Conservation (phyloP, 2,888 invertebrate genomes). For the Leptopilina myrica region DNA sequence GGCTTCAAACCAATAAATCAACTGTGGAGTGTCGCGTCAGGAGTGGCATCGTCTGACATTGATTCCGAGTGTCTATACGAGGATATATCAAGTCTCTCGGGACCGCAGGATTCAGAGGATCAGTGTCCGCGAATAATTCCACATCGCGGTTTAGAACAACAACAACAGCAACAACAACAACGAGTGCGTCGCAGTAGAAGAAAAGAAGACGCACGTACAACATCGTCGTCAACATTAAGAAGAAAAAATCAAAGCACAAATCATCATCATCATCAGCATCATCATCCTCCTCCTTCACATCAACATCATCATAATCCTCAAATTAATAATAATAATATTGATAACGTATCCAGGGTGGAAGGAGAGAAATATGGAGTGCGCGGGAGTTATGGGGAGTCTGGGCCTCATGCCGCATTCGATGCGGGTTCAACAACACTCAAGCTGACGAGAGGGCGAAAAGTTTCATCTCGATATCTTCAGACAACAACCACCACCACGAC, state of each 20-base stretch:
- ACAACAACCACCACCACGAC: constrained; percentile 69
- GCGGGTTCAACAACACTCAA: constrained; percentile 76
- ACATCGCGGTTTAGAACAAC: constrained; percentile 37
- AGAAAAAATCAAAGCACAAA: too few species aligned
- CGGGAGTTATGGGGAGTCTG: constrained; percentile 69
- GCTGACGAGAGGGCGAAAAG: constrained; percentile 77
- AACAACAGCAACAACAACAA: too few species aligned
- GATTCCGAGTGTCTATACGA: constrained; percentile 76
- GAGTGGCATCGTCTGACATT: constrained; percentile 71
- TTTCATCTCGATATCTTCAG: constrained; percentile 73
- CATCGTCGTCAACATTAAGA: constrained; percentile 25
- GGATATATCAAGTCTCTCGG: constrained; percentile 72
- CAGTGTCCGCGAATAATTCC: constrained; percentile 48
- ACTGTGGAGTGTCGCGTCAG: constrained; percentile 72
- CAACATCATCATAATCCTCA: constrained; percentile 30
- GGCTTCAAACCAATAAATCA: constrained; percentile 76
- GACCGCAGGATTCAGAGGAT: constrained; percentile 65
- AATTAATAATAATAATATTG: constrained; percentile 40
- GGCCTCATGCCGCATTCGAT: constrained; percentile 75
- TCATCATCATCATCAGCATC: too few species aligned
- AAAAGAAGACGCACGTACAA: constrained; percentile 67
- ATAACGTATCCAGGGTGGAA: constrained; percentile 68
- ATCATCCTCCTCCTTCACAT: too few species aligned
- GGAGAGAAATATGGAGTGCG: constrained; percentile 74
- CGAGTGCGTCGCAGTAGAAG: constrained; percentile 73